Conservation (phyloP, 2,888 invertebrate genomes). For the Synanthedon andrenaeformis region DNA sequence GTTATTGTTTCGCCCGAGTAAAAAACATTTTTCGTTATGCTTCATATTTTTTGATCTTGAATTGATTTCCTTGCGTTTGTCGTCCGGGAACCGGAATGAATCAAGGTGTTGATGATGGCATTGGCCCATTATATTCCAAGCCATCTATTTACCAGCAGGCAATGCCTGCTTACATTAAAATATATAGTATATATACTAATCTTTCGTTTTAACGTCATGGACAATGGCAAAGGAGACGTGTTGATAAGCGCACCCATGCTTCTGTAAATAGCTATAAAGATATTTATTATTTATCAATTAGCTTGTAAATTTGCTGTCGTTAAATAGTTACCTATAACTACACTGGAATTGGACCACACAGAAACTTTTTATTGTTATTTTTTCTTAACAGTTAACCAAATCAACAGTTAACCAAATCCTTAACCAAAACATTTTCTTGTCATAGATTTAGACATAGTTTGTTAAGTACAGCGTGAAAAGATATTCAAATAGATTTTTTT, state of each 20-base stretch:
- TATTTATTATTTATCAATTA: constrained; percentile 66
- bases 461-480: no score
- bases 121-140: constrained; percentile 45
- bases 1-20: constrained; percentile 36
- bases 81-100: constrained; percentile 37
- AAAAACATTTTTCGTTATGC: constrained; percentile 40
- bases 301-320: constrained; percentile 24
- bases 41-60: constrained; percentile 37
- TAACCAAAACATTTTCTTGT: no score
- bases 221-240: no score
- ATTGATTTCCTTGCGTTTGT: constrained; percentile 34
- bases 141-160: constrained; percentile 1
- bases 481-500: no score
- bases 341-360: no score
- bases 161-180: background rate
- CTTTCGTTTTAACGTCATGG: background rate
- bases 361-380: no score
- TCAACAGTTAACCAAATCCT: no score
- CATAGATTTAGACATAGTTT: no score
- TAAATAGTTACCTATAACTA: background rate
- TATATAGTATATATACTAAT: background rate
- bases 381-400: no score
- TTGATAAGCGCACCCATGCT: constrained; percentile 22
- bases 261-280: constrained; percentile 60
- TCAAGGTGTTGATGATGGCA: constrained; percentile 13